These are phyloP conservation scores for Clepsis dumicolana DNA, from an alignment of 2,888 invertebrate species.

Conservation along the genomic window DNA sequence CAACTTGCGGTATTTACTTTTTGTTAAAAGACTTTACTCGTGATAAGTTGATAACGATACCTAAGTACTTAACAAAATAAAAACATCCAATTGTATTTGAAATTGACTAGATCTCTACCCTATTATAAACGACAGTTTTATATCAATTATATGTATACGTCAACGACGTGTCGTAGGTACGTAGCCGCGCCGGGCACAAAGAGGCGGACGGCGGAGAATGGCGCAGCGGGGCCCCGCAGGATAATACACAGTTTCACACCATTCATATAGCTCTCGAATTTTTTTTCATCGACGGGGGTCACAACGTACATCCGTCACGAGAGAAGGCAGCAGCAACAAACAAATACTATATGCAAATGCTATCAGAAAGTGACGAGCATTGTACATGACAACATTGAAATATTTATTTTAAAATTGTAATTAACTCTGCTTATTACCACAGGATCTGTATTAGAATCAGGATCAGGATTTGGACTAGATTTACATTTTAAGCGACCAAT, in stretches of 20 bases:
- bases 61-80: too few relatives aligned
- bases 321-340: constrained; percentile 51
- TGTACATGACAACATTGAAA: constrained; percentile 15
- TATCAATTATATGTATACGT: constrained; percentile 67
- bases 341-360: constrained; percentile 61
- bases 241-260: constrained; percentile 76
- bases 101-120: background rate
- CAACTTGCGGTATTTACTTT: too few relatives aligned
- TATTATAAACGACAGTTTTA: constrained; percentile 24
- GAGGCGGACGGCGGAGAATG: constrained; percentile 69
- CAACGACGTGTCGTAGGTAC: constrained; percentile 58
- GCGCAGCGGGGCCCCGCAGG: constrained; percentile 69
- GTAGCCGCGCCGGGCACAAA: constrained; percentile 62
- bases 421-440: too few relatives aligned
- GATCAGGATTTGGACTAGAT: too few relatives aligned
- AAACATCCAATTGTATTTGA: background rate
- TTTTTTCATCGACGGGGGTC: constrained; percentile 67
- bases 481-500: too few relatives aligned
- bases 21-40: too few relatives aligned
- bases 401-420: too few relatives aligned
- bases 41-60: too few relatives aligned
- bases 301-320: constrained; percentile 67
- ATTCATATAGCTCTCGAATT: constrained; percentile 69
- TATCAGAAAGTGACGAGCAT: constrained; percentile 15
- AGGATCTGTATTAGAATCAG: too few relatives aligned